Evolutionary conservation across 1,140 invertebrate genomes (phyloP), one percentile per base, ranked within the genome.

Genomic region (Megalopta genalis): DNA sequence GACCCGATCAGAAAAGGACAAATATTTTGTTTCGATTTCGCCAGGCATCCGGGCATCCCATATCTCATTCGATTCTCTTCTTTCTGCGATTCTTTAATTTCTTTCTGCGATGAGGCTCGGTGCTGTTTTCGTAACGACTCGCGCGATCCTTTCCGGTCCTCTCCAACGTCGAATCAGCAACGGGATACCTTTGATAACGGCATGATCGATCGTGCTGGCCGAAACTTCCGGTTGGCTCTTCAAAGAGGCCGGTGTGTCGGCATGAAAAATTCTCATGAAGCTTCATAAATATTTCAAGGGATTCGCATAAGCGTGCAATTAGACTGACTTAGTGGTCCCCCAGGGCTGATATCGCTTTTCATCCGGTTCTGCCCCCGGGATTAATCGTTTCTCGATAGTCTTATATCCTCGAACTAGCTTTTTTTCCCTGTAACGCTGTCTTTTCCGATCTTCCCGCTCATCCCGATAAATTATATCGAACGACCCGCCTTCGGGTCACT

Each of bases 221-320:
- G 18, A 65, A 80, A 32, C 68, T 59, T 57, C 25, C 39, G 62
- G 25, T 9, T 49, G 37, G n/a, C 67, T 37, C 66, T 66, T 79
- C 42, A 73, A 83, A 84, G 69, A 52, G 39, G 18, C 7, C 23
- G 54, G 21, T 10, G 42, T 16, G 10, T 6, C 39, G 60, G 49
- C 77, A 87, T 75, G 78, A 87, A 87, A 87, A 87, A 82, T 86
- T 82, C 77, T 82, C 75, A 86, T 84, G 86, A 86, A 83, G 80
- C 84, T 86, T 86, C 86, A 89, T 89, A 88, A 89, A 89, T 89
- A 89, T 89, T 89, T 88, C 80, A 89, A 73, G 69, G 42, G 84
- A 80, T 65, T 83, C 81, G 75, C 79, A 84, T 87, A 88, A 89
- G 84, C 81, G 81, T 49, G 77, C 84, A 87, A 88, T 88, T 89